Evolutionary conservation across 2,113 vertebrate species (phyloP).

Genomic region (Megatriorchis doriae): DNA sequence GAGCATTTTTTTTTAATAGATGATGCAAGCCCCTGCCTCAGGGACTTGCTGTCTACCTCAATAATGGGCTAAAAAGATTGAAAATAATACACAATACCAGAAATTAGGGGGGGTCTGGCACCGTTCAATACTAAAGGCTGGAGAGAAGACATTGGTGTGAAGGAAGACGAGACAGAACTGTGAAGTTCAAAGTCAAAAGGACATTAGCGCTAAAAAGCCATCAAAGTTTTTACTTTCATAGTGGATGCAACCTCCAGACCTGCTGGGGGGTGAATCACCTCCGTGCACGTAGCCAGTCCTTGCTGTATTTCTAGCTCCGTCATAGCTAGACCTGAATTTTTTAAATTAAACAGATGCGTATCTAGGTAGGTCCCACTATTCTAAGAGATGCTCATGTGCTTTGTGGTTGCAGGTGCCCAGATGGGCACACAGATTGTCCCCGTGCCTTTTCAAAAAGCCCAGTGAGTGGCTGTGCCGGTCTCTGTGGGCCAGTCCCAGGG

Average conservation of each 20-base stretch:
- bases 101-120: neutral
- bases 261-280: neutral
- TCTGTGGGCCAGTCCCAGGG: neutral
- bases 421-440: neutral
- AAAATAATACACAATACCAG: neutral
- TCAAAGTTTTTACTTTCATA: neutral
- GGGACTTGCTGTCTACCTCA: neutral
- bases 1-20: neutral
- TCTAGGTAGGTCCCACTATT: neutral
- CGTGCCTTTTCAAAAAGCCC: neutral
- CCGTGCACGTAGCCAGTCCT: neutral
- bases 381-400: neutral
- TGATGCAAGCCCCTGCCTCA: neutral
- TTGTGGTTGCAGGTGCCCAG: neutral
- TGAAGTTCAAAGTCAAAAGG: neutral
- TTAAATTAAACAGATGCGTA: neutral
- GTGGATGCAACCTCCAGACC: neutral
- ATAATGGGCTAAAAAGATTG: neutral
- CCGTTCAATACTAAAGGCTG: neutral
- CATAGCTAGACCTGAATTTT: neutral
- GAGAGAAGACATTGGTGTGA: neutral
- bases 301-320: neutral
- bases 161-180: neutral
- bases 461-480: accelerated
- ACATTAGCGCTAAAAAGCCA: neutral